phyloP scores from a whole-genome alignment of 1,140 invertebrate genomes.

The Sycobia sp. region DNA sequence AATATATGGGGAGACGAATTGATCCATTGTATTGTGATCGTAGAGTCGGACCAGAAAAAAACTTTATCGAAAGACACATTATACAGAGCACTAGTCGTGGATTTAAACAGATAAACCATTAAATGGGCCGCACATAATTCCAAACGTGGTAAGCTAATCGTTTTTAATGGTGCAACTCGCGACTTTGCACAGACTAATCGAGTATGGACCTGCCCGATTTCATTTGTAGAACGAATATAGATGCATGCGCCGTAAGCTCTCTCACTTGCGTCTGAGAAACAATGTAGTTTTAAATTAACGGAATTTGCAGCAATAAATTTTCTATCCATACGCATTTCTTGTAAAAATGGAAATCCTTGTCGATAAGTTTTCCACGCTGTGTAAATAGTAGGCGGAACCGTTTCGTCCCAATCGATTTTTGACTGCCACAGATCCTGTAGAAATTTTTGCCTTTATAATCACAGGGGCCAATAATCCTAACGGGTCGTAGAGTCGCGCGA shows the following conservation, averaged over 20 bases:
- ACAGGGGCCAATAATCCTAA: constrained; percentile 11
- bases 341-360: not conserved
- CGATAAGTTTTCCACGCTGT: too few species aligned
- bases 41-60: constrained; percentile 38
- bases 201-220: not conserved
- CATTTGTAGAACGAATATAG: constrained; percentile 29
- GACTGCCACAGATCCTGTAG: too few species aligned
- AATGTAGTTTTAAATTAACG: not conserved
- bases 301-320: too few species aligned
- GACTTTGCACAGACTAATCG: not conserved
- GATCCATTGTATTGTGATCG: constrained; percentile 32
- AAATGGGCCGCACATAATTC: not conserved
- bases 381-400: constrained; percentile 2
- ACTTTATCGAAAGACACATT: not conserved
- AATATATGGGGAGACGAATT: not conserved
- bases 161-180: not conserved
- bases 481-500: too few species aligned
- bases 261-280: not conserved
- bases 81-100: not conserved
- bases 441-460: constrained; percentile 34
- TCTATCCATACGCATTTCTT: not conserved
- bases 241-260: constrained; percentile 1
- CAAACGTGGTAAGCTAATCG: not conserved
- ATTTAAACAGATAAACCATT: not conserved
- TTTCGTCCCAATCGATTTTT: constrained; percentile 41